phyloP scores from a whole-genome alignment of 2,113 vertebrate species.

The Chlorocebus sabaeus region DNA sequence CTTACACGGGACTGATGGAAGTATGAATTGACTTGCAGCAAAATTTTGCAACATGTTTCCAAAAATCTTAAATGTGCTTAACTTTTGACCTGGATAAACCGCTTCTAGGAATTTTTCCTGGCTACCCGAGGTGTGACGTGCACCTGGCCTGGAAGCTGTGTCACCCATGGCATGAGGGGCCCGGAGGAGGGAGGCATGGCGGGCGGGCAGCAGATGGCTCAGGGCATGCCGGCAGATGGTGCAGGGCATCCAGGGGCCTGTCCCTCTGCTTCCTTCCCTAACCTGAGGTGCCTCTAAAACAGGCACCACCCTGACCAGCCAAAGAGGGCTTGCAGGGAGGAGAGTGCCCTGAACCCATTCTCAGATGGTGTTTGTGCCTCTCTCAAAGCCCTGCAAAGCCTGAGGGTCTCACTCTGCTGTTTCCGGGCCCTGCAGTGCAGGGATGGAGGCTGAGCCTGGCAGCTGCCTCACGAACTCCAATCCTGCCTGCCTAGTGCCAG shows the following conservation, averaged over 20 bases:
- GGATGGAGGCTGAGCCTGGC: not conserved
- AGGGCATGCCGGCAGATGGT: fast-evolving
- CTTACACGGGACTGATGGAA: fast-evolving
- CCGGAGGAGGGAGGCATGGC: not conserved
- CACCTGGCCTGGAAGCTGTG: fast-evolving
- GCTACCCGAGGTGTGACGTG: fast-evolving
- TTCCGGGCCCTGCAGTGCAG: not conserved
- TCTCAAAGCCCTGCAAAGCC: not conserved
- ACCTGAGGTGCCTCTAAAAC: fast-evolving
- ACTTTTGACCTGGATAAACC: not conserved
- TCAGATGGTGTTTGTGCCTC: not conserved
- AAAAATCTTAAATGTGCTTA: no score
- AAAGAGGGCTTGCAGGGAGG: not conserved
- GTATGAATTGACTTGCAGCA: fast-evolving
- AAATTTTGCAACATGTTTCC: fast-evolving
- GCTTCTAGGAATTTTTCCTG: not conserved
- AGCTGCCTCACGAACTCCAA: fast-evolving
- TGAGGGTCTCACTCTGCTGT: not conserved
- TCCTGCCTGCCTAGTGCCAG: fast-evolving
- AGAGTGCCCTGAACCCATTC: fast-evolving
- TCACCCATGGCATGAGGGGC: not conserved
- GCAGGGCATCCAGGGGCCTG: fast-evolving
- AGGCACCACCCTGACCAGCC: not conserved
- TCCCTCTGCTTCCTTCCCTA: not conserved
- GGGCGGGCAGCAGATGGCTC: fast-evolving